phyloP scores from a whole-genome alignment of 2,888 invertebrate genomes.

The Argyresthia goedartella region DNA sequence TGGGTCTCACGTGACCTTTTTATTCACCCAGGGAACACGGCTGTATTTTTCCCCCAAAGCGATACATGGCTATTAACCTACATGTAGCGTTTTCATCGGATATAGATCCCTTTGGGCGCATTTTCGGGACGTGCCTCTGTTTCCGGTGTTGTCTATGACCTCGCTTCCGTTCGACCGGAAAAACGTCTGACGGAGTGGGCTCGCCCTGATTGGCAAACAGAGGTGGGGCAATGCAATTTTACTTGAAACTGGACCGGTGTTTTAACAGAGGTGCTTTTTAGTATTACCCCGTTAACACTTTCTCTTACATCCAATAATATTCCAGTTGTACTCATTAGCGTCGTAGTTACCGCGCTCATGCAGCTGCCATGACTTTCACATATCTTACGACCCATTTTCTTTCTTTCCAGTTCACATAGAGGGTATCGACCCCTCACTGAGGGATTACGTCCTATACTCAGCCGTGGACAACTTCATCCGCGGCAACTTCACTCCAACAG shows the following conservation, averaged over 20 bases:
- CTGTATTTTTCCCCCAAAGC: too few species aligned
- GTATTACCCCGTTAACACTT: too few species aligned
- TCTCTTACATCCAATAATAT: too few species aligned
- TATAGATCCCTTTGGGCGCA: slow-evolving; percentile 22
- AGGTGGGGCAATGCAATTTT: not conserved
- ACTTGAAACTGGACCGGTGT: too few species aligned
- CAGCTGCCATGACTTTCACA: too few species aligned
- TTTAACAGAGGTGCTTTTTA: not conserved
- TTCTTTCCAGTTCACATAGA: slow-evolving; percentile 52
- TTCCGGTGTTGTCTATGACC: slow-evolving; percentile 17
- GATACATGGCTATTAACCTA: too few species aligned
- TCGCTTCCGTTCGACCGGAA: slow-evolving; percentile 16
- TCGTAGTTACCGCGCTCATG: too few species aligned
- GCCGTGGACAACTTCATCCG: slow-evolving; percentile 43
- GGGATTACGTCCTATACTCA: slow-evolving; percentile 53
- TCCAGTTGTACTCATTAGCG: too few species aligned
- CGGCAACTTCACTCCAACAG: slow-evolving; percentile 59
- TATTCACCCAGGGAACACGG: too few species aligned
- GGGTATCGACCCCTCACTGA: slow-evolving; percentile 34
- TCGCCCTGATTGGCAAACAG: slow-evolving; percentile 3
- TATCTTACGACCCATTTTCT: slow-evolving; percentile 10
- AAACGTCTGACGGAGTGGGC: slow-evolving; percentile 15
- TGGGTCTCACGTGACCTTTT: too few species aligned
- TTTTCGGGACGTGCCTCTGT: slow-evolving; percentile 19
- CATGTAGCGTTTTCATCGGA: slow-evolving; percentile 13